phyloP scores from a whole-genome alignment of 2,888 invertebrate species.

The Charanyca ferruginea region DNA sequence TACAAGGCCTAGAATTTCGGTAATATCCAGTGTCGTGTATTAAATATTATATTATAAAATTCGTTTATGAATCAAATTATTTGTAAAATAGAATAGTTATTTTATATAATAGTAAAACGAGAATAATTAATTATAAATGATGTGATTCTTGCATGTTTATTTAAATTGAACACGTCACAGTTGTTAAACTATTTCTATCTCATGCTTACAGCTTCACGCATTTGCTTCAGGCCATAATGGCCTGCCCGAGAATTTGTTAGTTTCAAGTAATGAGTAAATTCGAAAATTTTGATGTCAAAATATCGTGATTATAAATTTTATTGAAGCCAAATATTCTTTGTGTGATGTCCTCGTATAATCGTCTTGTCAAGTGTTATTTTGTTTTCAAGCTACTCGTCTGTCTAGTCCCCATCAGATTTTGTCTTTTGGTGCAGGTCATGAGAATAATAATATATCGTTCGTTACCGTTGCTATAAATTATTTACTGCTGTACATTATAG shows the following conservation, averaged over 20 bases:
- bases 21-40: conserved; percentile 4
- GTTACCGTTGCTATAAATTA: conserved; percentile 52
- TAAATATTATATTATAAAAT: too few species aligned
- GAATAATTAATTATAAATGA: not conserved
- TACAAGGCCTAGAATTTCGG: conserved; percentile 33
- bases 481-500: conserved; percentile 46
- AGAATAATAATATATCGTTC: conserved; percentile 48
- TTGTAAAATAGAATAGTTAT: conserved; percentile 38
- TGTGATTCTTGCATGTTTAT: conserved; percentile 29
- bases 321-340: conserved; percentile 56
- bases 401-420: conserved; percentile 70
- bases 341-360: conserved; percentile 42
- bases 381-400: conserved; percentile 59
- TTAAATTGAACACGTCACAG: conserved; percentile 17
- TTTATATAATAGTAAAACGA: conserved; percentile 26
- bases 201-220: conserved; percentile 6
- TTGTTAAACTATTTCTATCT: conserved; percentile 15
- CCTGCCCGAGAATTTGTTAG: conserved; percentile 5
- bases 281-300: conserved; percentile 22
- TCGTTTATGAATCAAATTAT: conserved; percentile 29
- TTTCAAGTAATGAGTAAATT: conserved; percentile 33
- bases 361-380: conserved; percentile 53
- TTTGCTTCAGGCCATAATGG: too few species aligned
- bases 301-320: conserved; percentile 41
- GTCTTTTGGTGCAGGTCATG: conserved; percentile 67